Evolutionary conservation across 2,888 invertebrate genomes (phyloP), one percentile per base, ranked within the genome.

Genomic region (Pilophorus perplexus): DNA sequence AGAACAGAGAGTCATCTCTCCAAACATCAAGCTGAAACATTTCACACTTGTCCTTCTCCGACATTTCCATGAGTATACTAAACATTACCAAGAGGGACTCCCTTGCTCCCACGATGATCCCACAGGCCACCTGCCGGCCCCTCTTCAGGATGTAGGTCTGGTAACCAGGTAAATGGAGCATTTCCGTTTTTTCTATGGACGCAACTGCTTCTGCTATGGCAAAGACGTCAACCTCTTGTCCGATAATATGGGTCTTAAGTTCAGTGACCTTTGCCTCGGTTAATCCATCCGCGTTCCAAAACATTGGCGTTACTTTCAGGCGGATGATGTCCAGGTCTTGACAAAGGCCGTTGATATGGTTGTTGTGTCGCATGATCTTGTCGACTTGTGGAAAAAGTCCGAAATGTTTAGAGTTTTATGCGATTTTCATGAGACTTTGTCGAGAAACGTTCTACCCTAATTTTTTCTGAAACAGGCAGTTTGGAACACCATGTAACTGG

Each of bases 121-220:
- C 52, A 4, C 23, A 50, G 25, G 52, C 3, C 6, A 8, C 6
- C 5, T 2, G 3, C 23, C 52, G 3, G 16, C 6, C 52, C 3
- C 23, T 3, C 6, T 3, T 3, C 2, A 50, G 27, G 10, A 16
- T 4, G 28, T 27, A 50, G 5, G 25, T 23, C 25, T 23, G 52
- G 52, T 8, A 50, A 6, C 52, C 52, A 3, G 52, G 27, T 8
- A 50, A 23, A 2, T 23, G 22, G n/a, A 25, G 25, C 6, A 20
- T 4, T 10, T 3, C 10, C 6, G 25, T 16, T 22, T 23, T 3
- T 10, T 50, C 28, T 8, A 10, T 23, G 8, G 52, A 3, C 16
- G 52, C 52, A 8, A 22, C 52, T 14, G 52, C 52, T n/a, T 50
- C 52, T 8, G 25, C 52, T 6, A 50, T 50, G 25, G 23, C 52